These are phyloP conservation scores for Lanius collurio DNA, from an alignment of 2,113 vertebrate genomes.

Conservation along the genomic window DNA sequence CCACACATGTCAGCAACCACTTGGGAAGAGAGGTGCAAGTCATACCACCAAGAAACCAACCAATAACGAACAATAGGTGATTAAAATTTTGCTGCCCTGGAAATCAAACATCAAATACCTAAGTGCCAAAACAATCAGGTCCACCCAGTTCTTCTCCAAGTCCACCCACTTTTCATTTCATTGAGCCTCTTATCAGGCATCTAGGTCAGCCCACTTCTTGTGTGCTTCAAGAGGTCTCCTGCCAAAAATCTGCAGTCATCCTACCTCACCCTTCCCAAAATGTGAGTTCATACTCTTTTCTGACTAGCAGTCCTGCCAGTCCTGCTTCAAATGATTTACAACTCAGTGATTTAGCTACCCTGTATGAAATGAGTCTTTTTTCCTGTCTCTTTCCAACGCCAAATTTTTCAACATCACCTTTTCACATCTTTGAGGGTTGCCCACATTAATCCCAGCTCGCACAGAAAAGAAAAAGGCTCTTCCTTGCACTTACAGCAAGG, in stretches of 20 bases:
- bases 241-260: constrained; percentile 38
- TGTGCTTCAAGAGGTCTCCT: not conserved
- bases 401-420: not conserved
- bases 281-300: constrained; percentile 18
- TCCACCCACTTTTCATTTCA: constrained; percentile 53
- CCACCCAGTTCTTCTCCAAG: constrained; percentile 52
- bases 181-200: constrained; percentile 44
- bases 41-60: not conserved
- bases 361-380: not conserved
- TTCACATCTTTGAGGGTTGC: not conserved
- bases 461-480: not conserved
- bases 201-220: constrained; percentile 45
- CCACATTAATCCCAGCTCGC: not conserved
- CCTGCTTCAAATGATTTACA: not conserved
- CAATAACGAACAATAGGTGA: constrained; percentile 20
- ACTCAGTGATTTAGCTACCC: not conserved
- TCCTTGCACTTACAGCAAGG: not conserved
- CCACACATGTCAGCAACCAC: not conserved
- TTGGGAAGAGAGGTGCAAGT: not conserved
- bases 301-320: not conserved
- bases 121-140: constrained; percentile 56
- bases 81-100: constrained; percentile 21
- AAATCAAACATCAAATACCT: constrained; percentile 16
- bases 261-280: constrained; percentile 49
- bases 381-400: not conserved